Conservation (phyloP, 2,113 vertebrate genomes). For the Leucopsar rothschildi region DNA sequence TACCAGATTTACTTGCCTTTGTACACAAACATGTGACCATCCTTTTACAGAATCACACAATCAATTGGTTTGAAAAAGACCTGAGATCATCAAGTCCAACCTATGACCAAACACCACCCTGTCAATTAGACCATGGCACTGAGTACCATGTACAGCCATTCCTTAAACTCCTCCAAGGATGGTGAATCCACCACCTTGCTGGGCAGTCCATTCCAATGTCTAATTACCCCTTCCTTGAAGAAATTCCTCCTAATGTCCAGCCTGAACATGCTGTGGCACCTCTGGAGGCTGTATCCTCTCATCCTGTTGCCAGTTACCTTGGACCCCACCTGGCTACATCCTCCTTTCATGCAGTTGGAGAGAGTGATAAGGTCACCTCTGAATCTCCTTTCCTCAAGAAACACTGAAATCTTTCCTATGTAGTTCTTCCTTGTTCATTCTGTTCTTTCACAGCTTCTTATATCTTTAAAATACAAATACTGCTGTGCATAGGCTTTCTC, state of each 20-base stretch:
- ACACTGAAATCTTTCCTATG: neutral
- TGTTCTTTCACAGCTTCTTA: neutral
- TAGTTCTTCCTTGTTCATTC: neutral
- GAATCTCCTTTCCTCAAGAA: neutral
- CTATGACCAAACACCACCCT: neutral
- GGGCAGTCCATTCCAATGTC: neutral
- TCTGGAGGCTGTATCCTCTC: neutral
- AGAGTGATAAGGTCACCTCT: neutral
- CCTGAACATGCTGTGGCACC: neutral
- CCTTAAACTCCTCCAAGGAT: neutral
- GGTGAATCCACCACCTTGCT: rapidly evolving
- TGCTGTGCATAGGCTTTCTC: neutral
- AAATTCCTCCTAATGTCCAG: neutral
- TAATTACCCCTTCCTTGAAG: neutral
- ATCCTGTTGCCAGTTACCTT: neutral
- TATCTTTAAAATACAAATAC: neutral
- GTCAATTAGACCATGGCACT: neutral
- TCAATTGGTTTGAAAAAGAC: neutral
- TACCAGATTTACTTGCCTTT: neutral
- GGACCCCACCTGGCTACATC: neutral
- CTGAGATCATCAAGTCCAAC: neutral
- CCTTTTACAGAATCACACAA: neutral
- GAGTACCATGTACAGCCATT: neutral
- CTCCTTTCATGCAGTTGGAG: neutral
- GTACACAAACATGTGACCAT: neutral